phyloP scores from a whole-genome alignment of 1,140 invertebrate genomes.

The Temnothorax longispinosus region DNA sequence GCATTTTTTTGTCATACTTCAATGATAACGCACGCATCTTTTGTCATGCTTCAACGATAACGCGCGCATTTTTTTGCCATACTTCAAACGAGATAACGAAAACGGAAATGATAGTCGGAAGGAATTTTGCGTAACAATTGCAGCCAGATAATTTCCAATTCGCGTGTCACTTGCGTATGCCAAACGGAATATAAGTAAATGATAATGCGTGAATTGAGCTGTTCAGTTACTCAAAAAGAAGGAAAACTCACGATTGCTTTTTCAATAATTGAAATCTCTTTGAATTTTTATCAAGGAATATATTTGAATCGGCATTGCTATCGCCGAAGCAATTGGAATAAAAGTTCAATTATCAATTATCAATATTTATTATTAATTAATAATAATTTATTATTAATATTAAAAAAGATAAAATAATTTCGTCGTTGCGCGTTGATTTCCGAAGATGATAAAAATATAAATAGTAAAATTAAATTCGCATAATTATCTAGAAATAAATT shows the following conservation, averaged over 20 bases:
- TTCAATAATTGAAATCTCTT: not conserved
- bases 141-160: slow-evolving; percentile 32
- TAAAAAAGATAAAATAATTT: not conserved
- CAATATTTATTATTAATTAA: not conserved
- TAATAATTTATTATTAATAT: not conserved
- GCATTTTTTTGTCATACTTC: too few species aligned
- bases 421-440: not conserved
- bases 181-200: not conserved
- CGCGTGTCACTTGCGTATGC: not conserved
- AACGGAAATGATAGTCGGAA: not conserved
- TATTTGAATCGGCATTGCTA: not conserved
- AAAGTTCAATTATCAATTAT: not conserved
- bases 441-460: slow-evolving; percentile 1
- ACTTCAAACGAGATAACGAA: not conserved
- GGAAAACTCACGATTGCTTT: not conserved
- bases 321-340: not conserved
- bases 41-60: too few species aligned
- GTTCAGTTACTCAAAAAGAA: not conserved
- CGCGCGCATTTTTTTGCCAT: not conserved
- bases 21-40: too few species aligned
- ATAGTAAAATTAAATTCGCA: not conserved
- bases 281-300: not conserved
- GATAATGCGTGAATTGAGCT: slow-evolving; percentile 2
- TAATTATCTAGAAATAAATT: not conserved
- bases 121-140: not conserved